Evolutionary conservation across 2,113 vertebrate genomes (phyloP).

Genomic region (Heterotilapia buettikoferi): DNA sequence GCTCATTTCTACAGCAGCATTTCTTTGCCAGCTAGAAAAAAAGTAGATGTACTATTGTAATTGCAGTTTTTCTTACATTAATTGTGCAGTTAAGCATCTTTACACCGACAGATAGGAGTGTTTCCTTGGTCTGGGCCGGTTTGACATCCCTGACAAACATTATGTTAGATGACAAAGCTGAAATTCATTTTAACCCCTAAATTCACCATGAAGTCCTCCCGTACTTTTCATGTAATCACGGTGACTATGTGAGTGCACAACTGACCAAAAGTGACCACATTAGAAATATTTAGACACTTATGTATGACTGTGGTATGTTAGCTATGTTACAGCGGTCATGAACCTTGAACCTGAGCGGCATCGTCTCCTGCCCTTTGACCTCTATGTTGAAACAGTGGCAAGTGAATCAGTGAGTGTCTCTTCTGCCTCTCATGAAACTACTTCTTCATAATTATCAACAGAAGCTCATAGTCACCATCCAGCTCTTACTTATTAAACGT

Average conservation of each 20-base stretch:
- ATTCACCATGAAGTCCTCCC: background rate
- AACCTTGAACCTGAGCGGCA: background rate
- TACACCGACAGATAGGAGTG: rapidly evolving
- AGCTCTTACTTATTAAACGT: background rate
- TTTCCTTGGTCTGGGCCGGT: background rate
- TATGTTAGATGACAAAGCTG: background rate
- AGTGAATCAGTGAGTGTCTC: background rate
- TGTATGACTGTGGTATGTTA: background rate
- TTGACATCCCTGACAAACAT: background rate
- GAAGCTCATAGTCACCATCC: background rate
- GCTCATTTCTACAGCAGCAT: background rate
- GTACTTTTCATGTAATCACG: background rate
- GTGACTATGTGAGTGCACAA: background rate
- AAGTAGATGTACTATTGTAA: background rate
- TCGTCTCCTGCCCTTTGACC: background rate
- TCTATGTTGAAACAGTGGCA: background rate
- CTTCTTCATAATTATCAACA: background rate
- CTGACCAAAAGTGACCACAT: background rate
- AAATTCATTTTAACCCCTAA: background rate
- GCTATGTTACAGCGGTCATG: rapidly evolving
- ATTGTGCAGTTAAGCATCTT: background rate
- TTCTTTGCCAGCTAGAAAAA: background rate
- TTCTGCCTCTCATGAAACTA: background rate
- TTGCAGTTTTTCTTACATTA: background rate
- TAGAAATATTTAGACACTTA: background rate